A percentile compares a stretch with the other conserved stretches of the same genome.
These are phyloP conservation scores for Mycetomoellerius zeteki DNA, from an alignment of 1,140 invertebrate species.

Conservation along the genomic window DNA sequence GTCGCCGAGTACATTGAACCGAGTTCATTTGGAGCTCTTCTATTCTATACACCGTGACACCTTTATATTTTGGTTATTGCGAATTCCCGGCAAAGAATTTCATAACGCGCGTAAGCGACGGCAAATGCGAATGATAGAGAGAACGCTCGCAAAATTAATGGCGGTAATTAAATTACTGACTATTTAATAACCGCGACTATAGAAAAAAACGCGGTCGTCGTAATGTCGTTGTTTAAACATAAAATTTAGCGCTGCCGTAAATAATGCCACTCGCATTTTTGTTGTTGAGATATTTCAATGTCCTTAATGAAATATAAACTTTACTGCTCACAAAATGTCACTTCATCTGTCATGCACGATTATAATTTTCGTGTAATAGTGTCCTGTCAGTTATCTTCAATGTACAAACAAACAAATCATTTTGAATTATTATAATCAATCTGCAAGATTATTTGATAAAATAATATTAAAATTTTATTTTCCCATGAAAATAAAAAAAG, in stretches of 20 bases:
- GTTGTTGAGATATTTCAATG: conserved; percentile 26
- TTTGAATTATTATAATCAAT: neutral
- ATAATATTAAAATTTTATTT: neutral
- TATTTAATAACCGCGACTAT: conserved; percentile 49
- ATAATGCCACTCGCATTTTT: conserved; percentile 41
- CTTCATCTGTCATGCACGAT: neutral
- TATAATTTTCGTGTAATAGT: neutral
- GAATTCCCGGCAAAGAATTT: conserved; percentile 38
- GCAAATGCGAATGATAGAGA: conserved; percentile 25
- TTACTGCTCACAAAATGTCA: conserved; percentile 21
- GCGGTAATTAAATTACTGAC: conserved; percentile 39
- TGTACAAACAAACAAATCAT: neutral
- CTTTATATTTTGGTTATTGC: conserved; percentile 37
- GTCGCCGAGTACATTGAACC: neutral
- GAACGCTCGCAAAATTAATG: conserved; percentile 38
- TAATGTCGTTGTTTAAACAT: conserved; percentile 29
- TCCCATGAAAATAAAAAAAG: neutral
- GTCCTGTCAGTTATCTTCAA: neutral
- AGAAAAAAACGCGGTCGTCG: neutral
- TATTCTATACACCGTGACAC: neutral
- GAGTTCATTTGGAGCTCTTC: neutral
- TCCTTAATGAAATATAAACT: conserved; percentile 52
- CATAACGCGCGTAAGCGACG: conserved; percentile 3
- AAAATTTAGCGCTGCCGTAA: conserved; percentile 39
- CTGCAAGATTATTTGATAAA: neutral